Base-by-base conservation (phyloP, 2,888 invertebrate genomes). In the Oligia fasciuncula region DNA sequence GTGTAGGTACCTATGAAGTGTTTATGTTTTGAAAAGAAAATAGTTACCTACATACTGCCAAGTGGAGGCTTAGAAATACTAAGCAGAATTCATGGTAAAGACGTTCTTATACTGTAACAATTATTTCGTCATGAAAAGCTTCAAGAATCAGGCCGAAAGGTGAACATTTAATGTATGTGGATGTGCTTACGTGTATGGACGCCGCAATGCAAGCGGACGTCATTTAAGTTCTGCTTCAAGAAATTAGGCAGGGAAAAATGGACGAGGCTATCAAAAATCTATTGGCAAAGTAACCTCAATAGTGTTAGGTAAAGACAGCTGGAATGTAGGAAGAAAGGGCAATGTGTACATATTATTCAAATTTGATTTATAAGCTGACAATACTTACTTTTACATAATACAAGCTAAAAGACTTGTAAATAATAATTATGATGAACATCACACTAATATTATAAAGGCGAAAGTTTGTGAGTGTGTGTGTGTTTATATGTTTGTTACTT, bases 11-110 rank as follows among this genome's bases (percentile, higher is more conserved):
- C 35, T 82, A 68, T 63, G 2, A 14, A 71, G 17, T n/a, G 67
- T 73, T 60, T 73, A 83, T 73, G 62, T 73, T 71, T 68, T 60
- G 43, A 77, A 63, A 74, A 46, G 62, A 75, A 77, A 76, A 69
- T 51, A 57, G 76, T 62, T 76, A 46, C 62, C 14, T 40, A 17
- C 14, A 54, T 35, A 54, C 29, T 29, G 19, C 29, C 13, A 57
- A 68, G 43, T 19, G 5, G 40, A 49, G 8, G 40, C 46, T 68
- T 40, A 46, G 35, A 57, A 69, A 46, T 49, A 40, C 19, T n/a
- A 35, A 60, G 29, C 14, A 46, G n/a, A 35, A 23, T 75, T 35
- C 5, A 70, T 49, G 8, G 13, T 40, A 40, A 17, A 51, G 2
- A 40, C 19, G 11, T 35, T 43, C 4, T n/a, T 63, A 35, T 60